Evolutionary conservation across 2,113 vertebrate genomes (phyloP).

Genomic region (Oxyruncus cristatus): DNA sequence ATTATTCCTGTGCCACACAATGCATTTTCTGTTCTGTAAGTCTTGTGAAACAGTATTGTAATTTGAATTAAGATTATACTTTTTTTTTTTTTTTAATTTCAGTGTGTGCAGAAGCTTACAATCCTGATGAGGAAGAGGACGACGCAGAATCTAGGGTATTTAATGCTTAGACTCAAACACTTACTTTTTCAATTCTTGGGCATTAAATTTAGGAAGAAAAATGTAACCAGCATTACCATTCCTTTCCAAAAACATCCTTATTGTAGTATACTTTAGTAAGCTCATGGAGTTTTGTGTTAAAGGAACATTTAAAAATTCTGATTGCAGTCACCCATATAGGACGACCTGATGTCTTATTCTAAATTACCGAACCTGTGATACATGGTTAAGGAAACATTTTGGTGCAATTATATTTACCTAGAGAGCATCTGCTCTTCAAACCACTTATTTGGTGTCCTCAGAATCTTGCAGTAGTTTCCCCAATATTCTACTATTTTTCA

Average conservation of each 20-base stretch:
- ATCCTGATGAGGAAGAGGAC: conserved; percentile 98
- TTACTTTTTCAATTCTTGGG: not conserved
- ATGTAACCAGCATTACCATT: not conserved
- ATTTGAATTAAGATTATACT: not conserved
- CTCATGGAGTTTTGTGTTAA: not conserved
- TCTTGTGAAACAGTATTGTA: not conserved
- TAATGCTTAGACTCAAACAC: conserved; percentile 7
- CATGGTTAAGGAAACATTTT: not conserved
- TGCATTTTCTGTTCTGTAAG: not conserved
- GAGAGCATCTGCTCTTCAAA: not conserved
- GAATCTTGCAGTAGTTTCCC: not conserved
- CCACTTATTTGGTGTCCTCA: not conserved
- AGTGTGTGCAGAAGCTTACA: conserved; percentile 98
- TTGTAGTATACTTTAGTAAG: not conserved
- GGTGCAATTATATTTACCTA: not conserved
- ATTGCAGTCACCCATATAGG: not conserved
- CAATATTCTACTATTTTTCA: not conserved
- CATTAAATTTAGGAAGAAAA: not conserved
- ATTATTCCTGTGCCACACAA: not conserved
- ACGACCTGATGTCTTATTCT: not conserved
- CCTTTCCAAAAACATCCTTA: not conserved
- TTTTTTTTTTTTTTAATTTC: conserved; percentile 43
- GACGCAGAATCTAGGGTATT: conserved; percentile 91
- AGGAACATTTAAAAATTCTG: not conserved
- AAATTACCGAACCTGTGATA: not conserved